phyloP scores from a whole-genome alignment of 1,140 invertebrate genomes.

The Ostrea edulis region DNA sequence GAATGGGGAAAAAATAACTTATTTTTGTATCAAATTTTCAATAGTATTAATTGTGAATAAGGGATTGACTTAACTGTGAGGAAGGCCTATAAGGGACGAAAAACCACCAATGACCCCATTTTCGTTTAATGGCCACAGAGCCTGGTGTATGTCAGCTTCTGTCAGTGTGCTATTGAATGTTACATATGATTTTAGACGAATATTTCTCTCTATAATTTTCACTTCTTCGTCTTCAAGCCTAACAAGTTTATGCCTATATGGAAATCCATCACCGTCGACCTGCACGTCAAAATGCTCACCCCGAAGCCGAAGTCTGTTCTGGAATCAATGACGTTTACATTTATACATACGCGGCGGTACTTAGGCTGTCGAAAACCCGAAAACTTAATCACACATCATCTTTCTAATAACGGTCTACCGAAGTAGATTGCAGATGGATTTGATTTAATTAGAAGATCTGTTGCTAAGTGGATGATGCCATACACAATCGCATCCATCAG shows the following conservation, averaged over 20 bases:
- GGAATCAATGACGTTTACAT: conserved; percentile 25
- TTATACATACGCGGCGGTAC: conserved; percentile 26
- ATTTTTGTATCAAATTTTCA: too few relatives aligned
- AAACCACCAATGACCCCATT: too few relatives aligned
- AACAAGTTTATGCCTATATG: conserved; percentile 33
- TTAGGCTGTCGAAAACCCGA: conserved; percentile 22
- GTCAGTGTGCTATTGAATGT: background rate
- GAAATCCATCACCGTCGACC: conserved; percentile 2
- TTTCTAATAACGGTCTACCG: conserved; percentile 16
- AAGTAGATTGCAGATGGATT: conserved; percentile 18
- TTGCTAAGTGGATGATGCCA: background rate
- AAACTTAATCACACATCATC: conserved; percentile 36
- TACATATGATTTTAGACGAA: conserved; percentile 19
- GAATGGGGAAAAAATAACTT: too few relatives aligned
- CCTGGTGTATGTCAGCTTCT: background rate
- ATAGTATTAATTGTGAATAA: too few relatives aligned
- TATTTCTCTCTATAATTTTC: conserved; percentile 24
- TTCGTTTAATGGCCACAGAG: too few relatives aligned
- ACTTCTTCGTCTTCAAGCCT: conserved; percentile 20
- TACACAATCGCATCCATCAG: background rate
- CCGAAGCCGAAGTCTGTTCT: conserved; percentile 7
- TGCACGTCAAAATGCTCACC: conserved; percentile 17
- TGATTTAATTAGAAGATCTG: background rate
- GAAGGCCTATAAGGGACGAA: too few relatives aligned
- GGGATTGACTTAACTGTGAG: too few relatives aligned